Conservation (phyloP, 2,888 invertebrate genomes). For the Asteroscopus sphinx region DNA sequence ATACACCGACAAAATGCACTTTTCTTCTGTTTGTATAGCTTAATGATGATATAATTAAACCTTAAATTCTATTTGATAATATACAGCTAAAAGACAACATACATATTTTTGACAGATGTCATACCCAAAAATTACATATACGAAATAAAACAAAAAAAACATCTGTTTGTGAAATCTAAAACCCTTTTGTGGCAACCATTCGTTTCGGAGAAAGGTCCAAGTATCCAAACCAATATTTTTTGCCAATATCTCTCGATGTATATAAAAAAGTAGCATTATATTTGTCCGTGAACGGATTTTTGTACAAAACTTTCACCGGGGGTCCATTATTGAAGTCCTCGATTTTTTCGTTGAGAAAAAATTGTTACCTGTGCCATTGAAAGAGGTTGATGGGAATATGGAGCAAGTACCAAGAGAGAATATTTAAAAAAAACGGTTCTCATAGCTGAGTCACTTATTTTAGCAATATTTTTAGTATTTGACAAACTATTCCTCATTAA, state of each 20-base stretch:
- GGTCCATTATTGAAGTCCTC: constrained; percentile 63
- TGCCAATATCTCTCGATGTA: constrained; percentile 61
- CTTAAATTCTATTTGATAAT: constrained; percentile 9
- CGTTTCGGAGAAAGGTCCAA: constrained; percentile 70
- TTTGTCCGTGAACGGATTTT: constrained; percentile 73
- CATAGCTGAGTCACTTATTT: constrained; percentile 25
- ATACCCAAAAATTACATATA: constrained; percentile 45
- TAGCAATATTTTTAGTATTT: constrained; percentile 6
- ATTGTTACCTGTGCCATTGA: constrained; percentile 65
- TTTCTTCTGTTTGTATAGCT: background rate
- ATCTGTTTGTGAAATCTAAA: constrained; percentile 85
- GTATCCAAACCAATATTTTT: constrained; percentile 75
- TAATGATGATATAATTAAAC: background rate
- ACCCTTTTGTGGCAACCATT: constrained; percentile 81
- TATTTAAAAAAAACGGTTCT: constrained; percentile 20
- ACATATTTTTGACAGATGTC: constrained; percentile 51
- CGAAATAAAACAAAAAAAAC: constrained; percentile 60
- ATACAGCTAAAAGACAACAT: constrained; percentile 30
- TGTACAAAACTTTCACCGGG: constrained; percentile 84
- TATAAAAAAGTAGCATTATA: constrained; percentile 78
- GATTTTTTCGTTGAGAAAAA: constrained; percentile 61
- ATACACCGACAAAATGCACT: no score
- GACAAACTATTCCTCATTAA: background rate
- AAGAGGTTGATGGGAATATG: constrained; percentile 73
- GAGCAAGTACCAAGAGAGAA: constrained; percentile 57